Base-by-base conservation (phyloP, 2,888 invertebrate species). In the Eremobia ochroleuca region DNA sequence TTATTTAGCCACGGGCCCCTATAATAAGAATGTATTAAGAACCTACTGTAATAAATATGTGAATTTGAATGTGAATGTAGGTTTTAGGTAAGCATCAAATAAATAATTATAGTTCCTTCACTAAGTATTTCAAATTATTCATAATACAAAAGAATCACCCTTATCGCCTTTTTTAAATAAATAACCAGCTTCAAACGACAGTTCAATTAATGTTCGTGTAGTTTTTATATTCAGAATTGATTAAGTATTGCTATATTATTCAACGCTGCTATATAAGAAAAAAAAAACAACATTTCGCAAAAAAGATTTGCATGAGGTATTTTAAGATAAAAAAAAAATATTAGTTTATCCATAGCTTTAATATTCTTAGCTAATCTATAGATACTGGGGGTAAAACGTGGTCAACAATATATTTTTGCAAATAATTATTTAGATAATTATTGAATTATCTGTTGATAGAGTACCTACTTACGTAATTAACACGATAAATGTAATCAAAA, bases 371-470 rank as follows among this genome's bases (percentile, higher is more conserved):
- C n/a, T 83, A 83, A 71, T 78, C 61, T 49, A 0, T 43, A 71
- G 76, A 65, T 72, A 81, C 31, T 72, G 82, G 82, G 76, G 85
- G 76, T 81, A 73, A 31, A 46, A 31, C 28, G 58, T 78, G 11
- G 37, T 58, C 28, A 65, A n/a, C 11, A 61, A 52, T 43, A 61
- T 6, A 28, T 74, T 73, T 73, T 71, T 68, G 72, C 65, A 49
- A 85, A 66, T 74, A 49, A 52, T 72, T 73, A 79, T 52, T 61
- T 15, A 49, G 85, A 85, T 83, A 81, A 81, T 77, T 73, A 59
- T 43, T 11, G 37, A 82, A 72, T 83, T 86, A 84, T 84, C 83
- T 75, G 18, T 66, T 70, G 86, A 82, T 86, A 83, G 28, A 58
- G 59, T 25, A 25, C 31, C 9, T 65, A 72, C 67, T 77, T 77